Evolutionary conservation across 2,113 vertebrate genomes (phyloP).

Genomic region (Lamprotornis superbus): DNA sequence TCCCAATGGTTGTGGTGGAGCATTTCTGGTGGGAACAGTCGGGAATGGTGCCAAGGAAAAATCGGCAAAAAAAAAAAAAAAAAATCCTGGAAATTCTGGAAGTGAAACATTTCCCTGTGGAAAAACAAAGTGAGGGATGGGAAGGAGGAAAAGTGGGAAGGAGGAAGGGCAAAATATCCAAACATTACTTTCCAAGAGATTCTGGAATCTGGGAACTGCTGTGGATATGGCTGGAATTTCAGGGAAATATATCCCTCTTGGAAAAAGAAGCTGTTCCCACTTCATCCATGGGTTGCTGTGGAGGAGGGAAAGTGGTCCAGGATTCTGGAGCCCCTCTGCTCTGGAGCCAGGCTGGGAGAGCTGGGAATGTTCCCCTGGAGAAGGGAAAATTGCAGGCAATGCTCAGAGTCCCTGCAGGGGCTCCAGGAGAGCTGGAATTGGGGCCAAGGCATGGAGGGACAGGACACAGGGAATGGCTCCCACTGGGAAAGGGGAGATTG

Average conservation of each 20-base stretch:
- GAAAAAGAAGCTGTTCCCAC: background rate
- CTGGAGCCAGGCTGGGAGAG: background rate
- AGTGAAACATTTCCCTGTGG: fast-evolving
- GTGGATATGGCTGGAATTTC: background rate
- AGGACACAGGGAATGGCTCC: background rate
- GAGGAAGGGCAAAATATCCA: background rate
- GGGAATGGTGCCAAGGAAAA: fast-evolving
- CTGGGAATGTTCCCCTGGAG: background rate
- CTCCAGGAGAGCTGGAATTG: no score
- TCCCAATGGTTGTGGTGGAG: background rate
- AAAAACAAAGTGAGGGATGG: background rate
- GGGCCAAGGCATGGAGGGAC: no score
- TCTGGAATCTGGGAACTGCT: background rate
- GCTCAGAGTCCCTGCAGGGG: no score
- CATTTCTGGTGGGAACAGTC: fast-evolving
- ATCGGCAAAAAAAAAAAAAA: background rate
- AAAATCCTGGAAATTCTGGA: background rate
- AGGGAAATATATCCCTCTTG: background rate
- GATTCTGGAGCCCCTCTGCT: background rate
- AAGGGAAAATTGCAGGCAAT: no score
- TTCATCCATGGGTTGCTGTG: no score
- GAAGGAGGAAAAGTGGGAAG: background rate
- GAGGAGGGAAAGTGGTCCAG: background rate
- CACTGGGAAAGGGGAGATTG: no score
- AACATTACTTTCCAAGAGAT: background rate